Percentiles rank a stretch among this genome's conserved stretches.
These are phyloP conservation scores for Lacerta bilineata DNA, from an alignment of 2,797 vertebrate species.

Conservation along the genomic window DNA sequence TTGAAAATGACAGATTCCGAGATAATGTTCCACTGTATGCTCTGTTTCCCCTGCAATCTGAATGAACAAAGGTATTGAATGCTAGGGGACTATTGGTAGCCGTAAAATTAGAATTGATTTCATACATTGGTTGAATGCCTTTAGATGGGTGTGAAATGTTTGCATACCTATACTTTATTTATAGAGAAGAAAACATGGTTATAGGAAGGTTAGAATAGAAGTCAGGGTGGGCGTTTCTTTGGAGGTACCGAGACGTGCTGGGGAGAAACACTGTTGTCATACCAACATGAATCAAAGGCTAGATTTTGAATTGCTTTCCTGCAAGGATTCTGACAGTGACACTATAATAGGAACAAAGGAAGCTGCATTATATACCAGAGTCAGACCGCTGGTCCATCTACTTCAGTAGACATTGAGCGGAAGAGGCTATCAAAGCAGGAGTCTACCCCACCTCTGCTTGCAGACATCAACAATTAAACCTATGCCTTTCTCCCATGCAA, in stretches of 20 bases:
- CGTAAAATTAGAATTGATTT: no score
- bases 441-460: no score
- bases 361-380: neutral
- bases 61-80: neutral
- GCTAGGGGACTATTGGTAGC: no score
- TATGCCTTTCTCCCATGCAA: no score
- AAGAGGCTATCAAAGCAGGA: no score
- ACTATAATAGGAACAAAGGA: neutral
- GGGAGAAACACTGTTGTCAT: conserved; percentile 39
- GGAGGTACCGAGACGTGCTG: conserved; percentile 2
- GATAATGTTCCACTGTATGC: neutral
- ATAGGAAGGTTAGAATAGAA: neutral
- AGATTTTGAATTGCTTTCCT: conserved; percentile 14
- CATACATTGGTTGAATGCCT: neutral
- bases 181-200: neutral
- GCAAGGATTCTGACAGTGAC: neutral
- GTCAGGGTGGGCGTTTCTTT: conserved; percentile 15
- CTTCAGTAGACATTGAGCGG: no score
- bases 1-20: neutral
- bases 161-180: neutral
- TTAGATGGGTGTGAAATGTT: neutral
- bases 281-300: conserved; percentile 33
- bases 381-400: no score
- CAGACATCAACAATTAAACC: no score
- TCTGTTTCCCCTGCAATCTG: neutral